Evolutionary conservation across 1,140 invertebrate genomes (phyloP), one percentile per base, ranked within the genome.

Genomic region (Drosophila repletoides): DNA sequence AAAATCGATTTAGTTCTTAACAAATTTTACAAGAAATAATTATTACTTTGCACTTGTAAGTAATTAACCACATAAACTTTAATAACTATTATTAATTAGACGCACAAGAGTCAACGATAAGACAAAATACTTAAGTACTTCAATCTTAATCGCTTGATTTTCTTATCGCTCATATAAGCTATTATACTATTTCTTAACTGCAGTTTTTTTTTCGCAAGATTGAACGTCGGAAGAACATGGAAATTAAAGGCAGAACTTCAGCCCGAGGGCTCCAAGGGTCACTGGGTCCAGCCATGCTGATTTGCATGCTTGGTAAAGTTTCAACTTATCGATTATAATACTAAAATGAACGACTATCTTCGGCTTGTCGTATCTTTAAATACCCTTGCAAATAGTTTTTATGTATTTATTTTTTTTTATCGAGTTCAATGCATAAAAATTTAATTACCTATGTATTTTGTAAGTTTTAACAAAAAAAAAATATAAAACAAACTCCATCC

Each of bases 271-370:
- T 1, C 10, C 49, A 34, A 43, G 9, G 48, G 36, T 24, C 45
- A 40, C 19, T 19, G 19, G 6, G 19, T 43, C 12, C 31, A 14
- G 29, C 31, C 28, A 33, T 51, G 21, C 36, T 34, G 29, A 29
- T 67, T 52, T 46, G 31, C 58, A 61, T 52, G 17, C 56, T 67
- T 2, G 64, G 64, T 61, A 67, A 61, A 29, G 21, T 49, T 14
- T 26, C 1, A 14, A 40, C 6, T 51, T 59, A 34, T 59, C 36
- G 14, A n/a, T n/a, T n/a, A n/a, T n/a, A n/a, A n/a, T n/a, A n/a
- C 19, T 10, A 7, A 19, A 19, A 28, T 10, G n/a, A 2, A 10
- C 38, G n/a, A n/a, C n/a, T n/a, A n/a, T n/a, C n/a, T n/a, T n/a
- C n/a, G n/a, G n/a, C n/a, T n/a, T n/a, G n/a, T n/a, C n/a, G n/a